These are phyloP conservation scores for Bubo bubo DNA, from an alignment of 2,113 vertebrate genomes.

Conservation along the genomic window DNA sequence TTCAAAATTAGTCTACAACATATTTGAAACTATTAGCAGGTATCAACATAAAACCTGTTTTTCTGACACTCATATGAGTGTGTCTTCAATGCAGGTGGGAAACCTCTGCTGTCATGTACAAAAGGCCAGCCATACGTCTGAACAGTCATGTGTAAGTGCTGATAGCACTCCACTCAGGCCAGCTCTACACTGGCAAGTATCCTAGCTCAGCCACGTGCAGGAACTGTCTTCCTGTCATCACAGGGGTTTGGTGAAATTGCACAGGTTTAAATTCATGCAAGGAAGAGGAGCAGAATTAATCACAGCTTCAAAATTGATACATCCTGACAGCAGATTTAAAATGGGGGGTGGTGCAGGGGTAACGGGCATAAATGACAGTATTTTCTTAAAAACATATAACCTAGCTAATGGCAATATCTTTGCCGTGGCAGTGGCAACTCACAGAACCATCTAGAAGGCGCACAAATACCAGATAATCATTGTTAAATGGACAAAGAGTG, in stretches of 20 bases:
- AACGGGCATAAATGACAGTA: not conserved
- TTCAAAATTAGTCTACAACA: not conserved
- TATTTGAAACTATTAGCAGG: not conserved
- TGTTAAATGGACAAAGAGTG: not conserved
- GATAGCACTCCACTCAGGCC: not conserved
- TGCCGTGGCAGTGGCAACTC: not conserved
- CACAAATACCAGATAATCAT: not conserved
- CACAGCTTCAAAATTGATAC: not conserved
- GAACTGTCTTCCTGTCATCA: not conserved
- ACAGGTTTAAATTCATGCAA: not conserved
- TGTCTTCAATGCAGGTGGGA: not conserved
- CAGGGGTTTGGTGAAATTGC: not conserved
- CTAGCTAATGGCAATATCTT: not conserved
- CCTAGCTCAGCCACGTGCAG: not conserved
- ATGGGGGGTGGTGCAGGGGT: not conserved
- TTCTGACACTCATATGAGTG: rapidly evolving
- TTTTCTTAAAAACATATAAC: not conserved
- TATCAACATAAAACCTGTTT: not conserved
- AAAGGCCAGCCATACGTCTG: not conserved
- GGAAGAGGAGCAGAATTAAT: not conserved
- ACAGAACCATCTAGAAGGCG: not conserved
- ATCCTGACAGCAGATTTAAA: not conserved
- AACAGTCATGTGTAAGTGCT: no score
- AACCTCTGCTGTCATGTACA: not conserved
- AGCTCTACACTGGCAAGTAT: not conserved